Conservation (phyloP, 2,888 invertebrate genomes). For the Notodonta dromedarius region DNA sequence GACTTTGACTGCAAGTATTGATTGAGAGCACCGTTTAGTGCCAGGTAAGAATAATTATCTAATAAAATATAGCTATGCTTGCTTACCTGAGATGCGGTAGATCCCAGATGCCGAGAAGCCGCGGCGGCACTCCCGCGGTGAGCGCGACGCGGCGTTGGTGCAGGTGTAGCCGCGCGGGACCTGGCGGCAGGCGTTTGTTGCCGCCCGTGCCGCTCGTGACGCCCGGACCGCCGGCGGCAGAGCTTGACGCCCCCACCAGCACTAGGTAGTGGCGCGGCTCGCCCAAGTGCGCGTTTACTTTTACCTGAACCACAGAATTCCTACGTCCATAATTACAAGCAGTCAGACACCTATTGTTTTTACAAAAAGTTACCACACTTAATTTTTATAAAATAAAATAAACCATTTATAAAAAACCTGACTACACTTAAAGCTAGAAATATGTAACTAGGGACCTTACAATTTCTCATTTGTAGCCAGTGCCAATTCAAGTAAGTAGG, state of each 20-base stretch:
- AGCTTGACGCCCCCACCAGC: slow-evolving; percentile 48
- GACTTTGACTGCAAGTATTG: neutral
- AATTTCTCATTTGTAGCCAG: no score
- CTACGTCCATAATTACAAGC: no score
- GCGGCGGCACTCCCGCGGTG: slow-evolving; percentile 92
- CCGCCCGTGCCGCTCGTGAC: slow-evolving; percentile 80
- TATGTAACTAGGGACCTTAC: no score
- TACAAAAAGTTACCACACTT: no score
- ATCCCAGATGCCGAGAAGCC: slow-evolving; percentile 89
- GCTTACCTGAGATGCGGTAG: slow-evolving; percentile 86
- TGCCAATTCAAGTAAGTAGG: no score
- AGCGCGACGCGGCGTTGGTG: slow-evolving; percentile 92
- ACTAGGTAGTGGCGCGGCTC: slow-evolving; percentile 66
- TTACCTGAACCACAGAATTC: slow-evolving; percentile 52
- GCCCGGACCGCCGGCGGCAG: slow-evolving; percentile 78
- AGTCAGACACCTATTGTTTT: no score
- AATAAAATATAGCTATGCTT: neutral
- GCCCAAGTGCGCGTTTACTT: slow-evolving; percentile 64
- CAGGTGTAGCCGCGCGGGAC: slow-evolving; percentile 92
- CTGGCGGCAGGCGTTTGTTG: slow-evolving; percentile 87
- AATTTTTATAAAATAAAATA: no score
- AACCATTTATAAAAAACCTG: no score
- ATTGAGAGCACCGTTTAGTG: neutral
- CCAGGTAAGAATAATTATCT: no score
- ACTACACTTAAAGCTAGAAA: no score